These are phyloP conservation scores for Agapetus fuscipes DNA, from an alignment of 2,888 invertebrate genomes.

Conservation along the genomic window DNA sequence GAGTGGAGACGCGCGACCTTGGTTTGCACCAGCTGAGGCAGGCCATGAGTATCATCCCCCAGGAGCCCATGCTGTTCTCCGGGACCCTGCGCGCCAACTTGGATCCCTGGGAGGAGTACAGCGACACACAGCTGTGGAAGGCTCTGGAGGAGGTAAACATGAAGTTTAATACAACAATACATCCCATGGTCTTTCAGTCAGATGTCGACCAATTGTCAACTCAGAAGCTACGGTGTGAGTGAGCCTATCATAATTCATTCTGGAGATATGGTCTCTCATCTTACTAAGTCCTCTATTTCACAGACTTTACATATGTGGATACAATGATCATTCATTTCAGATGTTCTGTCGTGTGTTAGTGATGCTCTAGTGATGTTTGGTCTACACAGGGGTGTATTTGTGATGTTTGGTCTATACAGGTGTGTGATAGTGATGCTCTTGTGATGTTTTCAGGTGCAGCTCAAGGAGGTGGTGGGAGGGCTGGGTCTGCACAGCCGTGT, in stretches of 20 bases:
- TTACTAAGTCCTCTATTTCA: too few relatives aligned
- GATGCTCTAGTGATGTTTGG: background rate
- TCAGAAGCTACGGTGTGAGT: too few relatives aligned
- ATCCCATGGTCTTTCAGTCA: too few relatives aligned
- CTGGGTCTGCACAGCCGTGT: conserved; percentile 50
- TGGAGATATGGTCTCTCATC: too few relatives aligned
- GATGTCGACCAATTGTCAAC: too few relatives aligned
- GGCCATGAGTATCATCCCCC: conserved; percentile 54
- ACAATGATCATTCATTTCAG: too few relatives aligned
- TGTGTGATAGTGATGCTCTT: background rate
- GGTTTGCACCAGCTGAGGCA: conserved; percentile 47
- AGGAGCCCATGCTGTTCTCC: conserved; percentile 64
- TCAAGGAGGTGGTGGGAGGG: conserved; percentile 48
- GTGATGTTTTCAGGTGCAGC: conserved; percentile 44
- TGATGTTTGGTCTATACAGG: background rate
- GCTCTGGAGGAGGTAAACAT: conserved; percentile 55
- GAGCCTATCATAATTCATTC: too few relatives aligned
- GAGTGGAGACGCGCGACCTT: conserved; percentile 30
- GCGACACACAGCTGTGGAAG: conserved; percentile 57
- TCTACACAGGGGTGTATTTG: background rate
- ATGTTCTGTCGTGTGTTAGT: too few relatives aligned
- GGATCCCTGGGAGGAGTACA: conserved; percentile 58
- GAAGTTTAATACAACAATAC: background rate
- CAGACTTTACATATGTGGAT: too few relatives aligned
- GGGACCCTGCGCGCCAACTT: conserved; percentile 69